Conservation (phyloP, 2,888 invertebrate genomes). For the Leucoptera coffeella region DNA sequence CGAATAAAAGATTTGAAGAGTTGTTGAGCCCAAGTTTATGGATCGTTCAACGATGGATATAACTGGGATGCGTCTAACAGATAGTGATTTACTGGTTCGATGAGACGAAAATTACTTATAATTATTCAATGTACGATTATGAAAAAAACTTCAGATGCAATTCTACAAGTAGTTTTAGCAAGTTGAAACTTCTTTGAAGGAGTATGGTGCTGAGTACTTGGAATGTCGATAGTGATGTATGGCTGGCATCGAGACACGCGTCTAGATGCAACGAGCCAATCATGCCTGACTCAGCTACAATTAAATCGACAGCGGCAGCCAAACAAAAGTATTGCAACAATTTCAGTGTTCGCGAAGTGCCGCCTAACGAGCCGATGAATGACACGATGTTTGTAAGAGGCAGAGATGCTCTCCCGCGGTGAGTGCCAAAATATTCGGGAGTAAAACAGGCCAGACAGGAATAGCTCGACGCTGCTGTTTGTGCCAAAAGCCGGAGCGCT, state of each 20-base stretch:
- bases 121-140: too few species aligned
- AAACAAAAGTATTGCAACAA: conserved; percentile 23
- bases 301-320: conserved; percentile 31
- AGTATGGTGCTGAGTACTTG: too few species aligned
- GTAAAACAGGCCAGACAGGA: conserved; percentile 19
- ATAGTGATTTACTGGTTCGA: too few species aligned
- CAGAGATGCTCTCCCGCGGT: conserved; percentile 33
- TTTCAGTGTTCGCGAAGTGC: conserved; percentile 42
- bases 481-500: conserved; percentile 45
- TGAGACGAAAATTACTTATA: too few species aligned
- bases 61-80: too few species aligned
- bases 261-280: conserved; percentile 18
- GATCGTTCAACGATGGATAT: too few species aligned
- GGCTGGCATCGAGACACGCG: conserved; percentile 32
- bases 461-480: conserved; percentile 30
- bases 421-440: conserved; percentile 41
- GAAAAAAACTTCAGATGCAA: too few species aligned
- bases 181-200: too few species aligned
- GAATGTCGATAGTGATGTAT: conserved; percentile 42
- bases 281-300: conserved; percentile 17
- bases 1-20: too few species aligned
- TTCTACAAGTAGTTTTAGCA: too few species aligned
- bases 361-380: conserved; percentile 46
- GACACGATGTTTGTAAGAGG: conserved; percentile 28
- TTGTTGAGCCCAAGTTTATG: too few species aligned